These are phyloP conservation scores for Microctenopoma stevenorrisi DNA, from an alignment of 2,797 vertebrate species.

Conservation along the genomic window DNA sequence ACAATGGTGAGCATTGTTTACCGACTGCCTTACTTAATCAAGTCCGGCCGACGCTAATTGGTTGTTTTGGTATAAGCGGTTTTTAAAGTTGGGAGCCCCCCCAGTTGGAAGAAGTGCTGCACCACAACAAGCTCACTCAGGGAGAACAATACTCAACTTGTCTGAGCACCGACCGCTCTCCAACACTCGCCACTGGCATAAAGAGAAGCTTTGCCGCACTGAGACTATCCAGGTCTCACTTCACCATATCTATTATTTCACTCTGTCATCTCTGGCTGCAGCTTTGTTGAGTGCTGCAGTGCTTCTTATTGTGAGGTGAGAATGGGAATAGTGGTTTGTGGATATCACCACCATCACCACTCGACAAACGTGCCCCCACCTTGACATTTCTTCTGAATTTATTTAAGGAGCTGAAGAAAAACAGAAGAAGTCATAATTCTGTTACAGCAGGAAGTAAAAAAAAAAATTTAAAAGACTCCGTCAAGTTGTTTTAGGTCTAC, in stretches of 20 bases:
- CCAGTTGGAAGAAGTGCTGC: conserved; percentile 65
- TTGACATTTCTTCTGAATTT: conserved; percentile 30
- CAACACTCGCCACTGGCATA: conserved; percentile 54
- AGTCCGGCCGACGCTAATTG: conserved; percentile 83
- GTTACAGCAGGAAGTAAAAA: not conserved
- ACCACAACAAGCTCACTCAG: conserved; percentile 59
- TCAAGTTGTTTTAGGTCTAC: not conserved
- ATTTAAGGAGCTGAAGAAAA: conserved; percentile 18
- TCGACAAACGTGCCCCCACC: conserved; percentile 25
- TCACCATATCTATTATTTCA: conserved; percentile 36
- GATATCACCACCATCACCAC: conserved; percentile 30
- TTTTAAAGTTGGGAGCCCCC: conserved; percentile 86
- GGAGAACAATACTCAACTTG: conserved; percentile 81
- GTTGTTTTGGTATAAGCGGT: conserved; percentile 88
- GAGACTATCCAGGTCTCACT: conserved; percentile 42
- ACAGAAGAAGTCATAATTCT: not conserved
- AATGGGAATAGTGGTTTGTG: conserved; percentile 8
- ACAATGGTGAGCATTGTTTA: conserved; percentile 83
- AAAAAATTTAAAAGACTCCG: not conserved
- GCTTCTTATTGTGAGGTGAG: conserved; percentile 19
- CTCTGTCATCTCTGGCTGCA: conserved; percentile 10
- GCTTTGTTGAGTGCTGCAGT: conserved; percentile 18
- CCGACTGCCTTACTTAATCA: conserved; percentile 74
- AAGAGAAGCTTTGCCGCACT: conserved; percentile 56
- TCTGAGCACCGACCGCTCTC: conserved; percentile 63